Conservation (phyloP, 2,113 vertebrate species). For the Tetrao urogallus region DNA sequence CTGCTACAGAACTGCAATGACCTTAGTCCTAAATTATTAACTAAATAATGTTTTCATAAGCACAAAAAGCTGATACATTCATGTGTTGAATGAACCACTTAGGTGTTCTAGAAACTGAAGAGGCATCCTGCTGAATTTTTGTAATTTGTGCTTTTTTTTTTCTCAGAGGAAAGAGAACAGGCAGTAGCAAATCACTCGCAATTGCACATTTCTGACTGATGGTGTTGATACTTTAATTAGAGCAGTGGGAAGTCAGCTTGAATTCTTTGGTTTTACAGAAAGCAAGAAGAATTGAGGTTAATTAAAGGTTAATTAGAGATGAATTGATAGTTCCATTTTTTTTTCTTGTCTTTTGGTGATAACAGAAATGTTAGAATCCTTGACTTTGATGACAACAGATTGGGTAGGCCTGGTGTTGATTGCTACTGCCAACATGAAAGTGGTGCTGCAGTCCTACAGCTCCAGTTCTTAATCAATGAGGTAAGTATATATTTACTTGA, state of each 20-base stretch:
- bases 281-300: constrained; percentile 41
- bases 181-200: not conserved
- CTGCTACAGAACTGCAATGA: not conserved
- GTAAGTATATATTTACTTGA: constrained; percentile 78
- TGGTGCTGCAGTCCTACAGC: constrained; percentile 93
- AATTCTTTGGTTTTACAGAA: constrained; percentile 50
- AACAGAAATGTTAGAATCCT: constrained; percentile 78
- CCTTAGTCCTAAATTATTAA: not conserved
- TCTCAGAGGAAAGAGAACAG: not conserved
- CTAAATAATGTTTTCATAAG: not conserved
- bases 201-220: not conserved
- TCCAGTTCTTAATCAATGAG: constrained; percentile 99
- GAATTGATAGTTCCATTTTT: not conserved
- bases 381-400: constrained; percentile 87
- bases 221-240: constrained; percentile 36
- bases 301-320: constrained; percentile 49
- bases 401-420: constrained; percentile 96
- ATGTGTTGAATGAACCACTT: not conserved
- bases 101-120: not conserved
- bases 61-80: not conserved
- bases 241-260: constrained; percentile 19
- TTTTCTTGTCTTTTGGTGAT: not conserved
- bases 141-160: not conserved
- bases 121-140: not conserved
- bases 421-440: constrained; percentile 96